Conservation (phyloP, 2,888 invertebrate species). For the Ceraclea dissimilis region DNA sequence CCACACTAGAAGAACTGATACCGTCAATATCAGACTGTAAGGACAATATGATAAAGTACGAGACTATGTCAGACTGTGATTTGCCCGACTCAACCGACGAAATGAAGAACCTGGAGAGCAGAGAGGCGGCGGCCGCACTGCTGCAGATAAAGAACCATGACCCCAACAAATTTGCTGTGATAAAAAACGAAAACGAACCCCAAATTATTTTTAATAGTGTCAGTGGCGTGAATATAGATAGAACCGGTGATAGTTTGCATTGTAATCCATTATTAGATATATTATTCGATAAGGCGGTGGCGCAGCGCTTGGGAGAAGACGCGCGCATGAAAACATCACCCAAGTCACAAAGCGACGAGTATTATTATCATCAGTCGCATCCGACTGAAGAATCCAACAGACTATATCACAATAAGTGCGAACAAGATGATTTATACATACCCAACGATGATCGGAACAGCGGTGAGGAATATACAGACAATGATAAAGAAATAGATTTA, state of each 20-base stretch:
- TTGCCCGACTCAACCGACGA: conserved; percentile 48
- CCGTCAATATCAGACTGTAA: conserved; percentile 41
- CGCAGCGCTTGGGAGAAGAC: conserved; percentile 46
- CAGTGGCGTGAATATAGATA: conserved; percentile 48
- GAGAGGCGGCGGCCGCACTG: conserved; percentile 47
- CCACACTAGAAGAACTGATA: conserved; percentile 51
- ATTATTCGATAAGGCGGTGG: conserved; percentile 43
- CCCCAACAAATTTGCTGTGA: conserved; percentile 41
- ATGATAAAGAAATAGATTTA: conserved; percentile 46
- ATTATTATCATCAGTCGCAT: conserved; percentile 7
- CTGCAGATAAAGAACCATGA: conserved; percentile 49
- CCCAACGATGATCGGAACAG: not conserved
- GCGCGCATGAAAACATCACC: conserved; percentile 25
- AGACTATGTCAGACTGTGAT: conserved; percentile 38
- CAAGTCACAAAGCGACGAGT: conserved; percentile 27
- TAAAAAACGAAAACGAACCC: conserved; percentile 42
- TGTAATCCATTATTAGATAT: conserved; percentile 49
- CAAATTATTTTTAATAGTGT: conserved; percentile 54
- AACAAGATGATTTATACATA: not conserved
- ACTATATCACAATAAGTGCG: no score
- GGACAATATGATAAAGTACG: conserved; percentile 34
- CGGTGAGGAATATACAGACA: not conserved
- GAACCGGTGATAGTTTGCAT: conserved; percentile 47
- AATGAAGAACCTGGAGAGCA: conserved; percentile 47
- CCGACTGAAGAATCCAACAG: not conserved